Percentiles rank a stretch among this genome's conserved stretches.
Evolutionary conservation across 1,140 invertebrate genomes (phyloP).

Genomic region (Drosophila ironensis): DNA sequence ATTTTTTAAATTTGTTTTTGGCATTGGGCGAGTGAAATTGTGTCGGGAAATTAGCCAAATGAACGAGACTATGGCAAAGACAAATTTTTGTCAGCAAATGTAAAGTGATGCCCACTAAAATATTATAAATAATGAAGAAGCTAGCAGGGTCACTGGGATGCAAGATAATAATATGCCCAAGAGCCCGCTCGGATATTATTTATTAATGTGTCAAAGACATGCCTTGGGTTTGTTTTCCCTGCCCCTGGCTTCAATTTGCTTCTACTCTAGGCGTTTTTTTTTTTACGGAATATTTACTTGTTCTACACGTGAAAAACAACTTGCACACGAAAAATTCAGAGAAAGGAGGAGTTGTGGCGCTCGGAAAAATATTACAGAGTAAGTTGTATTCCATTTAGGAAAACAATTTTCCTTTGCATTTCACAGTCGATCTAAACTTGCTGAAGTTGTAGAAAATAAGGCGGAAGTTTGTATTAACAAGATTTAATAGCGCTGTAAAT

Average conservation of each 20-base stretch:
- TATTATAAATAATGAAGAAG: slow-evolving; percentile 18
- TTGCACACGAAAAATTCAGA: not conserved
- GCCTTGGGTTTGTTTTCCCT: slow-evolving; percentile 6
- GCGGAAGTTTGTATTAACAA: not conserved
- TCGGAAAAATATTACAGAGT: not conserved
- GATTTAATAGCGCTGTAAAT: too few relatives aligned
- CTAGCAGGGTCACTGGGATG: not conserved
- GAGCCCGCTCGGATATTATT: slow-evolving; percentile 34
- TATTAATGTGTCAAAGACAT: slow-evolving; percentile 40
- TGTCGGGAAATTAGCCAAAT: slow-evolving; percentile 2
- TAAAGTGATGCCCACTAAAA: slow-evolving; percentile 9
- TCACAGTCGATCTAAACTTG: not conserved
- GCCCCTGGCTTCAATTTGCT: not conserved
- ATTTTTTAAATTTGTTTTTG: not conserved
- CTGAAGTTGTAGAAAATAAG: not conserved
- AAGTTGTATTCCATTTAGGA: not conserved
- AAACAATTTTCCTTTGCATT: not conserved
- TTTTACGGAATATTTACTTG: not conserved
- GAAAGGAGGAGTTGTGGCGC: too few relatives aligned
- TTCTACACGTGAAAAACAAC: not conserved
- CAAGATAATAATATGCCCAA: slow-evolving; percentile 23
- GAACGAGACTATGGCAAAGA: not conserved
- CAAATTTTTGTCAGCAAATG: slow-evolving; percentile 7
- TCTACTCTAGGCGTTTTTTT: not conserved
- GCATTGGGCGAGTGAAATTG: not conserved